Conservation (phyloP, 2,888 invertebrate species). For the Lochmaea crataegi region DNA sequence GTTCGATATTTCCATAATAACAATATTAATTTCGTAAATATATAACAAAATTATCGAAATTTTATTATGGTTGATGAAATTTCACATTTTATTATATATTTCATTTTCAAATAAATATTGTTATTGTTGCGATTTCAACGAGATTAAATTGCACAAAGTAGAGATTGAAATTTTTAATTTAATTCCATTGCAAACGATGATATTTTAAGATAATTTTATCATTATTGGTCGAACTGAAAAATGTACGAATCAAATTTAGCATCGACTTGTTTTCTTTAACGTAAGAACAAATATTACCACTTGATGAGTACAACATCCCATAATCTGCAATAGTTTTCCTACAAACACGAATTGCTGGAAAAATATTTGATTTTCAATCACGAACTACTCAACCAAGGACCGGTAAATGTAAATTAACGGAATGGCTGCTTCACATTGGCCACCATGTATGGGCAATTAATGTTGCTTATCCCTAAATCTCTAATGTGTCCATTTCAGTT, state of each 20-base stretch:
- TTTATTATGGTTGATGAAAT: background rate
- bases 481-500: too few species aligned
- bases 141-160: too few species aligned
- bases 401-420: background rate
- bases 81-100: background rate
- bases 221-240: background rate
- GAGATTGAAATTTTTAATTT: background rate
- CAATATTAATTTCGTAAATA: background rate
- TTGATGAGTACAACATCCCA: conserved; percentile 31
- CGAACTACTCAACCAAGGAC: background rate
- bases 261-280: conserved; percentile 1
- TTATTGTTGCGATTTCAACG: background rate
- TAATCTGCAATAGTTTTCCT: conserved; percentile 23
- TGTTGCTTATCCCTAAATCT: too few species aligned
- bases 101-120: background rate
- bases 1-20: background rate
- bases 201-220: background rate
- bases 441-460: too few species aligned
- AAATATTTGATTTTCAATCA: background rate
- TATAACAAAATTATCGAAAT: background rate
- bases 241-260: conserved; percentile 14
- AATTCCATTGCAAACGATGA: background rate
- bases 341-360: conserved; percentile 9
- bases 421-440: too few species aligned
- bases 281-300: conserved; percentile 12